A percentile compares a stretch with the other conserved stretches of the same genome.
These are phyloP conservation scores for Plemyria rubiginata DNA, from an alignment of 2,888 invertebrate species.

Conservation along the genomic window DNA sequence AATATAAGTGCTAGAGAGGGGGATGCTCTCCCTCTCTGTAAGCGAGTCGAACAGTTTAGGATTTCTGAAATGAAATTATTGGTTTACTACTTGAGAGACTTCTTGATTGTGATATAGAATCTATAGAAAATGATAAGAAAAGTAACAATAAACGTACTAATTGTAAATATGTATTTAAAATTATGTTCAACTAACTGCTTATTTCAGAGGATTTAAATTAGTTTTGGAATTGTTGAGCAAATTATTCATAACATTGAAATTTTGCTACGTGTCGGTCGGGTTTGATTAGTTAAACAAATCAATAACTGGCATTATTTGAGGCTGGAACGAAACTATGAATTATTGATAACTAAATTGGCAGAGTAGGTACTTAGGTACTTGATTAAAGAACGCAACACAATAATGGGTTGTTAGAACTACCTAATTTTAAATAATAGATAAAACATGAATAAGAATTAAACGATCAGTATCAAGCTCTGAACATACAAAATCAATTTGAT, in stretches of 20 bases:
- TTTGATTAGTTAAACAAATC: conserved; percentile 20
- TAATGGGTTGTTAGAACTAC: neutral
- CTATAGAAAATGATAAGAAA: too few species aligned
- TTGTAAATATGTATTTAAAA: neutral
- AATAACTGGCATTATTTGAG: conserved; percentile 12
- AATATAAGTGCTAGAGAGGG: neutral
- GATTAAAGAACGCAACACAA: too few species aligned
- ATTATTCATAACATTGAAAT: conserved; percentile 18
- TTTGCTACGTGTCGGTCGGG: conserved; percentile 9
- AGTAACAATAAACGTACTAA: neutral
- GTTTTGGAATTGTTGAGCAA: conserved; percentile 14
- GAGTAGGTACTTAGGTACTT: too few species aligned
- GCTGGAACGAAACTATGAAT: neutral
- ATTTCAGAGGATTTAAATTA: conserved; percentile 10
- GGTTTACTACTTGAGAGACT: too few species aligned
- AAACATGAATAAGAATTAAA: neutral
- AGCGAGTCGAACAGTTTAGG: too few species aligned
- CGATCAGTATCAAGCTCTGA: neutral
- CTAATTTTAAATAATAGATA: neutral
- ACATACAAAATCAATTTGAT: conserved; percentile 5
- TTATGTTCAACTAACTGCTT: conserved; percentile 2
- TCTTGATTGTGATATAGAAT: too few species aligned
- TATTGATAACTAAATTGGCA: neutral
- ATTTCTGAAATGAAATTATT: too few species aligned
- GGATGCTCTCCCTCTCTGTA: too few species aligned